Percentiles rank a stretch among this genome's conserved stretches.
Conservation (phyloP, 92 coral and sea anemone species). For the Metridium senile region DNA sequence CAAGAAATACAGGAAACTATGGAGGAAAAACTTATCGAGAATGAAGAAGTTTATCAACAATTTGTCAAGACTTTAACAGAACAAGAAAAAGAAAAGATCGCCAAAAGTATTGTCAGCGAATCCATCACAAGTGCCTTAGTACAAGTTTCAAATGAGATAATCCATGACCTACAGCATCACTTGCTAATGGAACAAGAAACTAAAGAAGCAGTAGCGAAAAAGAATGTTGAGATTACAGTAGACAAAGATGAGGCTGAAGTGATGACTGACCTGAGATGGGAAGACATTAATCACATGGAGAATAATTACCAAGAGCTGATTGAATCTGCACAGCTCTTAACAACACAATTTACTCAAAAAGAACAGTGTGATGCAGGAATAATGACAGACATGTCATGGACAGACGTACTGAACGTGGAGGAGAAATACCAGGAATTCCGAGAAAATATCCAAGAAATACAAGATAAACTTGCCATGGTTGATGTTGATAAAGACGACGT, state of each 20-base stretch:
- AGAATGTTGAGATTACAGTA: background rate
- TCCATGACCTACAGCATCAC: background rate
- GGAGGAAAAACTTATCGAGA: constrained; percentile 24
- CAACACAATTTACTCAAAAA: background rate
- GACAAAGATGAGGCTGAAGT: constrained; percentile 21
- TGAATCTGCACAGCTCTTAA: background rate
- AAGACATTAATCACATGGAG: constrained; percentile 44
- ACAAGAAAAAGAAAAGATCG: background rate
- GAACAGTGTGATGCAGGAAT: constrained; percentile 27
- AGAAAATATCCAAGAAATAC: constrained; percentile 26
- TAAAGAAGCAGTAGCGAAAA: background rate
- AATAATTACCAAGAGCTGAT: constrained; percentile 6
- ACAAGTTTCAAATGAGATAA: background rate
- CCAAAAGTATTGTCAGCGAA: constrained; percentile 25
- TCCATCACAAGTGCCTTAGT: background rate
- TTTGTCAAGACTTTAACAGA: constrained; percentile 5
- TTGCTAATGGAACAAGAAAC: background rate
- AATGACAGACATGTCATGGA: constrained; percentile 46
- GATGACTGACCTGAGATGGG: constrained; percentile 62
- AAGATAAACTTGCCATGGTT: constrained; percentile 24
- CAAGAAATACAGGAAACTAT: background rate
- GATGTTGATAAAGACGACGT: constrained; percentile 32
- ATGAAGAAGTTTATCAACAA: background rate
- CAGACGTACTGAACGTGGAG: constrained; percentile 26
- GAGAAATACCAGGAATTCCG: constrained; percentile 32